Conservation (phyloP, 2,797 vertebrate genomes). For the Poecilia velifera region DNA sequence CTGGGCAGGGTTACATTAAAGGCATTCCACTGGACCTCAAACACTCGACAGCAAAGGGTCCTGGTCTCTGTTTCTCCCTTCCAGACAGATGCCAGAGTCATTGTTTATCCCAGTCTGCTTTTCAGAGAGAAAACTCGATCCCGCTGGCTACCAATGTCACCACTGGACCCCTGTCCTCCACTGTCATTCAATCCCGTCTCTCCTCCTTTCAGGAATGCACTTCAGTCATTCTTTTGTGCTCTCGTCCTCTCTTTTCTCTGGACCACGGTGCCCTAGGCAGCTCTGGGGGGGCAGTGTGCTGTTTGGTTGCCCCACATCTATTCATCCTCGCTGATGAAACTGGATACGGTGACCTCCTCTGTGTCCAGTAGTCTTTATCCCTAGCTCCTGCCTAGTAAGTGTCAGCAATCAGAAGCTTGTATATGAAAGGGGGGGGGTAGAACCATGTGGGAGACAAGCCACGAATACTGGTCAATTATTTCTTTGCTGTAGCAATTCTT, state of each 20-base stretch:
- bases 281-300: slow-evolving; percentile 58
- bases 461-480: slow-evolving; percentile 23
- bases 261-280: slow-evolving; percentile 70
- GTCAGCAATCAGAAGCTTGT: slow-evolving; percentile 55
- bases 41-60: slow-evolving; percentile 55
- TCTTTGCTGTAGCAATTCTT: neutral
- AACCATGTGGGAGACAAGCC: slow-evolving; percentile 45
- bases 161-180: slow-evolving; percentile 66
- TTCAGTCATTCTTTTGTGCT: slow-evolving; percentile 69
- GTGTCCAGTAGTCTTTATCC: slow-evolving; percentile 66
- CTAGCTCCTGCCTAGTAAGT: slow-evolving; percentile 63
- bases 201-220: slow-evolving; percentile 80
- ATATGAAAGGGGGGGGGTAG: slow-evolving; percentile 18
- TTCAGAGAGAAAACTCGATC: slow-evolving; percentile 76
- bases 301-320: slow-evolving; percentile 68
- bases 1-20: slow-evolving; percentile 72
- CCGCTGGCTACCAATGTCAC: slow-evolving; percentile 76
- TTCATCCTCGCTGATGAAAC: slow-evolving; percentile 70
- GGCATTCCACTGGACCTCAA: slow-evolving; percentile 72
- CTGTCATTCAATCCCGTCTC: slow-evolving; percentile 79
- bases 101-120: slow-evolving; percentile 72
- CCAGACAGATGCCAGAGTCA: slow-evolving; percentile 80
- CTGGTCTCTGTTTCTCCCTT: slow-evolving; percentile 63
- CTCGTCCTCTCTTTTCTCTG: slow-evolving; percentile 57
- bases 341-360: slow-evolving; percentile 72